A percentile compares a stretch with the other conserved stretches of the same genome.
phyloP scores from a whole-genome alignment of 2,113 vertebrate species.

The Daboia siamensis region DNA sequence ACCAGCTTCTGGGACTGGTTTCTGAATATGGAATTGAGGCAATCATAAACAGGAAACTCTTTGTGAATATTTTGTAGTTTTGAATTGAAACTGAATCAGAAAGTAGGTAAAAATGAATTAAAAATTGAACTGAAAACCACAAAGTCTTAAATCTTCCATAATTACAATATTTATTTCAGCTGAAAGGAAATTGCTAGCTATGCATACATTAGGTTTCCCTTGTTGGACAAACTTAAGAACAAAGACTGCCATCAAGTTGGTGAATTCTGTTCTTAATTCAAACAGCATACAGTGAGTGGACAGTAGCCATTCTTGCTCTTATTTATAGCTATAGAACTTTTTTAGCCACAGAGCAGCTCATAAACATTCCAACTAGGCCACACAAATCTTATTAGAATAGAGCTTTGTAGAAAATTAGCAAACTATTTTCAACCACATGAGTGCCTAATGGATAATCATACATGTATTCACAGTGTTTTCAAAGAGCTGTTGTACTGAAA shows the following conservation, averaged over 20 bases:
- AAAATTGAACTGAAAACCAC: not conserved
- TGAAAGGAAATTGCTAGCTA: not conserved
- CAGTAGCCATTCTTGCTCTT: not conserved
- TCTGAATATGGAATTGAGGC: not conserved
- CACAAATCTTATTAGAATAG: not conserved
- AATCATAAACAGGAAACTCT: not conserved
- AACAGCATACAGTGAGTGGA: not conserved
- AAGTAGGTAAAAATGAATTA: not conserved
- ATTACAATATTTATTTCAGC: not conserved
- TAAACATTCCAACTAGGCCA: not conserved
- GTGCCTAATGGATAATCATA: not conserved
- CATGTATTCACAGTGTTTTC: not conserved
- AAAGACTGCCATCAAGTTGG: not conserved
- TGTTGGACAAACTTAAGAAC: not conserved
- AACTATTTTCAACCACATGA: conserved; percentile 13
- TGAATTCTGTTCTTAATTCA: not conserved
- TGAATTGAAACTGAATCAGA: not conserved
- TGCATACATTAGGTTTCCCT: not conserved
- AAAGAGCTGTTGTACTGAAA: not conserved
- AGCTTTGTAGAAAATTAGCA: not conserved
- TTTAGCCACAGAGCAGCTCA: not conserved
- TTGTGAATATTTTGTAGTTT: conserved; percentile 3
- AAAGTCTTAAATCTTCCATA: not conserved
- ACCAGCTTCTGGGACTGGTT: not conserved
- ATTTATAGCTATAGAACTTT: not conserved